Evolutionary conservation across 2,888 invertebrate species (phyloP), one percentile per base, ranked within the genome.

Genomic region (Phyllotreta striolata): DNA sequence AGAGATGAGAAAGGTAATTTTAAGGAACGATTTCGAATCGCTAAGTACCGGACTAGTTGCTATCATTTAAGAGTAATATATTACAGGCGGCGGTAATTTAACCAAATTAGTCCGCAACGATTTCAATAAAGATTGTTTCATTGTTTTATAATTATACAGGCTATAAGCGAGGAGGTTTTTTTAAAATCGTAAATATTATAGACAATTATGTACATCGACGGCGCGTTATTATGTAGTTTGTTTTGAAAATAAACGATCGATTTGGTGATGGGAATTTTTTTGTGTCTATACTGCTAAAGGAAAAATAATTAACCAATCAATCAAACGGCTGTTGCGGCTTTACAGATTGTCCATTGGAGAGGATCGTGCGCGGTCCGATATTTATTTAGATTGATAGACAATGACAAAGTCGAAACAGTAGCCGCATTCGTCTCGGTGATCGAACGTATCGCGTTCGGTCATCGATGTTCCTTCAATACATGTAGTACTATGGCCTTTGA

Each of bases 351-450:
- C 4, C 2, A 24, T 24, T 24, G 24, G 52, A 59, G 52, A 66
- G 55, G 59, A 66, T 24, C 55, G 52, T 47, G 47, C 47, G 6
- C 37, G 10, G 41, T 12, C 51, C 35, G 10, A 13, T 35, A 47
- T 46, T 49, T 37, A 63, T 54, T 54, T 56, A 64, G 64, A 64
- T 56, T 64, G 64, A 67, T 67, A 66, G 63, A 65, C 63, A 67
- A 55, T 69, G 69, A 70, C 70, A 69, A 70, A 65, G 67, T 68
- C 62, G 55, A 56, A 70, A 72, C 72, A 64, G 72, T 70, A 72
- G 72, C 70, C 61, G 70, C 70, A 70, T 70, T 70, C 66, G 66
- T 69, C 70, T 52, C 52, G 43, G 54, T 60, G 24, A 41, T 60
- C 6, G 43, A 12, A 14, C 12, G 14, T 60, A 60, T 60, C 60